Conservation (phyloP, 2,797 vertebrate genomes). For the Sebastes oblongus region DNA sequence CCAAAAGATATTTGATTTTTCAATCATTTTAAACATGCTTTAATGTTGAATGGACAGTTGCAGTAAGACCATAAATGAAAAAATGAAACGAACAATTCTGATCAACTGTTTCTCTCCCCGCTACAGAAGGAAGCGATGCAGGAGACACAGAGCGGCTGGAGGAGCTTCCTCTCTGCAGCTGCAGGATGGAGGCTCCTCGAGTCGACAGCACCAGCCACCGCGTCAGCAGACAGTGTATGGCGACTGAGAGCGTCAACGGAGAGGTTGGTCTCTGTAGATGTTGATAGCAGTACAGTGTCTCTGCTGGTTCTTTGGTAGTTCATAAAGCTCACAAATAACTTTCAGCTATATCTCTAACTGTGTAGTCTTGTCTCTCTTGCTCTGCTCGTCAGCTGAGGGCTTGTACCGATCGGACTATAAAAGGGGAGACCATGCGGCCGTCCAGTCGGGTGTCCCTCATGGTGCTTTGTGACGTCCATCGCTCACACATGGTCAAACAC, state of each 20-base stretch:
- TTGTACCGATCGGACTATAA: constrained; percentile 85
- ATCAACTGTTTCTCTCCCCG: neutral
- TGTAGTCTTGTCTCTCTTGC: neutral
- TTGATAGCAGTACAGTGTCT: neutral
- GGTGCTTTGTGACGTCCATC: constrained; percentile 92
- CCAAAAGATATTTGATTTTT: no score
- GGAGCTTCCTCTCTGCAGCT: constrained; percentile 92
- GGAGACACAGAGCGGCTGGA: constrained; percentile 90
- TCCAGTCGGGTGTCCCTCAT: constrained; percentile 91
- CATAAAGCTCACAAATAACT: neutral
- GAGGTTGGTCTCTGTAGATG: constrained; percentile 79
- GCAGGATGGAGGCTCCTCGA: constrained; percentile 93
- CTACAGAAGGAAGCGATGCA: constrained; percentile 85
- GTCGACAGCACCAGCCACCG: constrained; percentile 85
- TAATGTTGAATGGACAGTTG: neutral
- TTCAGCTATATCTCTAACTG: neutral
- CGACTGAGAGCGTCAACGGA: constrained; percentile 90
- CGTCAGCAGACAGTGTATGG: constrained; percentile 88
- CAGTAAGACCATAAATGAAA: neutral
- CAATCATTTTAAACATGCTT: neutral
- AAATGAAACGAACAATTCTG: no score
- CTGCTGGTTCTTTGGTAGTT: neutral
- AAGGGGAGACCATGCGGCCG: constrained; percentile 92
- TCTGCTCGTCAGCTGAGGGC: constrained; percentile 82
- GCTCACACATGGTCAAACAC: constrained; percentile 93